Evolutionary conservation across 2,888 invertebrate species (phyloP), one percentile per base, ranked within the genome.

Genomic region (Noctua fimbriata): DNA sequence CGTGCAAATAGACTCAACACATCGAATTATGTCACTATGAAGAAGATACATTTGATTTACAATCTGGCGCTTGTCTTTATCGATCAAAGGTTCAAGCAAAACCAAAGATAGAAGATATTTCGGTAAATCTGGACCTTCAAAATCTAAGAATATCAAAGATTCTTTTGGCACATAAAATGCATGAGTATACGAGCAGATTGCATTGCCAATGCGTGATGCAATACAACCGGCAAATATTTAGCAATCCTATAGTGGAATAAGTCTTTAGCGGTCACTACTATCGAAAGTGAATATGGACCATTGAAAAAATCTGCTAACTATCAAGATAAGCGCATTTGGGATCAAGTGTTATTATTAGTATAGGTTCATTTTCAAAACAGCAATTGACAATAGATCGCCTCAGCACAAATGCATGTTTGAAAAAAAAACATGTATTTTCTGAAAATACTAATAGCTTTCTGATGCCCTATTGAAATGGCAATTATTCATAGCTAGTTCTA

Each of bases 1-100:
- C 49, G 76, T 78, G 44, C 73, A 84, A 85, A 85, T 85, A 84
- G 66, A 87, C 80, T 77, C 65, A 78, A 58, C 32, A 70, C 58
- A 47, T 41, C 28, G 28, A 52, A 84, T 87, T 84, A 77, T 77
- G 84, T 80, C 84, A 84, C 70, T 44, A 32, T 21, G 65, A 58
- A 69, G 69, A 85, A 16, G 18, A 49, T 58, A 36, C 12, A 10
- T n/a, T 47, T 76, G 47, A 74, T 72, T 69, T 83, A 66, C 52
- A 44, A 81, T 52, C 71, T 76, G 76, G 69, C 65, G 32, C 52
- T 32, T 67, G 67, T 32, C 70, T 55, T 16, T 10, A n/a, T 21
- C 28, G 60, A 69, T 75, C 63, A 75, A 84, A 49, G 28, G 58
- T 28, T 63, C 18, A 55, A 69, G 21, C 12, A 52, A 58, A 47